Conservation (phyloP, 2,797 vertebrate species). For the Helicolenus hilgendorfi region DNA sequence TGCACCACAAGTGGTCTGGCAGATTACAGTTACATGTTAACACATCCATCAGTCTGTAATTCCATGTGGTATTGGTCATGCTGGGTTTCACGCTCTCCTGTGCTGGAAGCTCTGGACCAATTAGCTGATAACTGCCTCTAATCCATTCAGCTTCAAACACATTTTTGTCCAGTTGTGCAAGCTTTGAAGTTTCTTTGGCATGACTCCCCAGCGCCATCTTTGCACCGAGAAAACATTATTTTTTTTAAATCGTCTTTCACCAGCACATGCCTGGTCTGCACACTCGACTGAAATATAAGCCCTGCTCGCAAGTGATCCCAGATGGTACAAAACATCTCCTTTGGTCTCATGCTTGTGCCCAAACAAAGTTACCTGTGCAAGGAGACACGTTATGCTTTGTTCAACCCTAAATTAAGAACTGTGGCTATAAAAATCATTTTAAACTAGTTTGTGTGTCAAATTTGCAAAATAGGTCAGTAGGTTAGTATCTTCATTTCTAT, state of each 20-base stretch:
- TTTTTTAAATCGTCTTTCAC: slow-evolving; percentile 62
- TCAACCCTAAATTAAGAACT: neutral
- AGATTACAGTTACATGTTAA: slow-evolving; percentile 61
- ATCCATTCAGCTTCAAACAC: slow-evolving; percentile 91
- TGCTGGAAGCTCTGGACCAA: slow-evolving; percentile 84
- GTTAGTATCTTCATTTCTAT: neutral
- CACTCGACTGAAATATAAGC: slow-evolving; percentile 79
- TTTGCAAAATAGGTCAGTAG: slow-evolving; percentile 18
- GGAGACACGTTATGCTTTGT: slow-evolving; percentile 6
- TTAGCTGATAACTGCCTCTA: slow-evolving; percentile 90
- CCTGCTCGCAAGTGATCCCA: slow-evolving; percentile 49
- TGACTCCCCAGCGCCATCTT: slow-evolving; percentile 83
- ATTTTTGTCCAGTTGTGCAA: slow-evolving; percentile 86
- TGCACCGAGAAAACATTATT: slow-evolving; percentile 47
- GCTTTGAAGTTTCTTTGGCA: slow-evolving; percentile 88
- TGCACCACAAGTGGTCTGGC: slow-evolving; percentile 58
- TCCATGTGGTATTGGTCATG: slow-evolving; percentile 76
- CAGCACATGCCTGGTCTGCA: slow-evolving; percentile 70
- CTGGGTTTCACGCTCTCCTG: slow-evolving; percentile 74
- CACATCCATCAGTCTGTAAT: slow-evolving; percentile 48
- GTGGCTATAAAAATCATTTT: neutral
- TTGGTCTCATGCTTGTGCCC: neutral
- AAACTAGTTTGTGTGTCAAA: neutral
- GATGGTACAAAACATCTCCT: neutral
- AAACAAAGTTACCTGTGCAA: neutral